Conservation (phyloP, 2,113 vertebrate species). For the Oreochromis aureus region DNA sequence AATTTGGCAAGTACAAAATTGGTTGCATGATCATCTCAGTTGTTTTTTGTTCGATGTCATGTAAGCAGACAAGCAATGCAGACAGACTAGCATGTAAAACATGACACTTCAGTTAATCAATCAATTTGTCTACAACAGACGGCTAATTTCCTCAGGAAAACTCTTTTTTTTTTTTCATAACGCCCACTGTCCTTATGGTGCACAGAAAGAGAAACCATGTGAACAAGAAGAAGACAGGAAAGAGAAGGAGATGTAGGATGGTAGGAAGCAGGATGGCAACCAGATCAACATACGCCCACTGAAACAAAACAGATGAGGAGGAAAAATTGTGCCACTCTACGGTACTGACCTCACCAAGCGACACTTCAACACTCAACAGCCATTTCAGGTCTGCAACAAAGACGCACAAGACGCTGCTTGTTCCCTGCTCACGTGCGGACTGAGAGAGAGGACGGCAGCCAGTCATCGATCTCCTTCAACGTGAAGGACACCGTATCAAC, state of each 20-base stretch:
- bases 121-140: neutral
- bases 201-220: neutral
- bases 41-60: neutral
- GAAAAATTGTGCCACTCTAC: neutral
- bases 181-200: neutral
- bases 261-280: neutral
- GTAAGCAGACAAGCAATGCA: neutral
- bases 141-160: neutral
- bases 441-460: neutral
- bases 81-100: neutral
- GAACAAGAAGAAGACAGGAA: neutral
- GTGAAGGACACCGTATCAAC: slow-evolving; percentile 37
- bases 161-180: neutral
- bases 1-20: neutral
- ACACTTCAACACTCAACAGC: slow-evolving; percentile 1
- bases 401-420: neutral
- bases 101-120: neutral
- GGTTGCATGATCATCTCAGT: neutral
- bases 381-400: neutral
- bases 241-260: neutral
- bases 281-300: neutral
- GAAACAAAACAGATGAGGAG: neutral
- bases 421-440: neutral
- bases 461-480: slow-evolving; percentile 31
- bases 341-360: neutral